Evolutionary conservation across 35 echinoderm and acorn worm species (phyloP), one percentile per base, ranked within the genome.

Genomic region (Lytechinus pictus): DNA sequence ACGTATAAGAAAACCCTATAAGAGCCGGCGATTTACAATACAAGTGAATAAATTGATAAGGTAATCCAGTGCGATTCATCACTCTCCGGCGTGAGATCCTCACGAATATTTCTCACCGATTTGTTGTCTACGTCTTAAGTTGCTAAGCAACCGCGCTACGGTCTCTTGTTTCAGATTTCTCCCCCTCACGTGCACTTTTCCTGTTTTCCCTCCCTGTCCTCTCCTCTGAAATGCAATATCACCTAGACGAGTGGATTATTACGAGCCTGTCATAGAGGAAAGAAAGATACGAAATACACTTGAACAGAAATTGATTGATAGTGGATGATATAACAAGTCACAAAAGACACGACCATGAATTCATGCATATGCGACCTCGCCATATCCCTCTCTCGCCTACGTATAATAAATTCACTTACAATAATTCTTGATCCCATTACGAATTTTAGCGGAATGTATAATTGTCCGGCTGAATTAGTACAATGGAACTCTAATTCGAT

Each of bases 51-150:
- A 24, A 27, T 79, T 79, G 16, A 79, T 79, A 16, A n/a, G 66
- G 66, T 79, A 79, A 79, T 79, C 66, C 66, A n/a, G 21, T 79
- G 66, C n/a, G 33, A 24, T 79, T 79, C 66, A 79, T 79, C 66
- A 79, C 66, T 24, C 3, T 24, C 12, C 19, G n/a, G 66, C 66
- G 66, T 79, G 16, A 79, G 66, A 79, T 79, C 66, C 66, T 24
- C 19, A 79, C 66, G 19, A 24, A n/a, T 79, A 24, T 79, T 79
- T 14, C 66, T 79, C 66, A 79, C 66, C 66, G 66, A 79, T 79
- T 79, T 79, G 66, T 79, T 79, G 66, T 79, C 66, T 79, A 79
- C 66, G 66, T 79, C 66, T 79, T 79, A 79, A 79, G 66, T 79
- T 79, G 66, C 66, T 79, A 24, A 79, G 66, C 66, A 79, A 79